Evolutionary conservation across 1,140 invertebrate species (phyloP), one percentile per base, ranked within the genome.

Genomic region (Lasioglossum baleicum): DNA sequence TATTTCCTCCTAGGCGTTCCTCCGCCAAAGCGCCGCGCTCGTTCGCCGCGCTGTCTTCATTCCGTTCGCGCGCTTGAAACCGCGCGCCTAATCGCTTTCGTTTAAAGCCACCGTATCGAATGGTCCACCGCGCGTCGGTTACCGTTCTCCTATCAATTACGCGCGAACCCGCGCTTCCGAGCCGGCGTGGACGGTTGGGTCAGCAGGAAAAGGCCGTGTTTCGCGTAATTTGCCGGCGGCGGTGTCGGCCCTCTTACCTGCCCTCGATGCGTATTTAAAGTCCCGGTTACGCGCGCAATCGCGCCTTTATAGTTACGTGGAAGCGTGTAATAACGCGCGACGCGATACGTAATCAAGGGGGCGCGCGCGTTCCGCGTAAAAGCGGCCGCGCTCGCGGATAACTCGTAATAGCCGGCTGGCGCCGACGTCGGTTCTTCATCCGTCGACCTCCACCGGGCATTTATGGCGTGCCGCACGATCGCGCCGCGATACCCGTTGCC

Each of bases 331-430:
- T 87, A 86, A 80, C 74, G 71, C 73, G 66, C 66, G 65, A 70
- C 64, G 83, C 83, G 83, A 84, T 83, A 83, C 67, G 76, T 86
- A 84, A 85, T 85, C 78, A 75, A 84, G 83, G 35, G 67, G 40
- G 42, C 40, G 31, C n/a, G n/a, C n/a, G n/a, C n/a, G n/a, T n/a
- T n/a, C n/a, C n/a, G n/a, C n/a, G n/a, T n/a, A n/a, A n/a, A n/a
- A n/a, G n/a, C n/a, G n/a, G n/a, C n/a, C n/a, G n/a, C n/a, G n/a
- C n/a, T n/a, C n/a, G n/a, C n/a, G n/a, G n/a, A n/a, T n/a, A 51
- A 48, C 69, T 86, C 78, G 88, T 87, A 88, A 88, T 84, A 69
- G 82, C 69, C 63, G 81, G 67, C 83, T 86, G 89, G 90, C 88
- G 89, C 90, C 89, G 76, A 79, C 76, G 78, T 78, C 78, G 75